Conservation (phyloP, 2,888 invertebrate genomes). For the Pyrgus malvae region DNA sequence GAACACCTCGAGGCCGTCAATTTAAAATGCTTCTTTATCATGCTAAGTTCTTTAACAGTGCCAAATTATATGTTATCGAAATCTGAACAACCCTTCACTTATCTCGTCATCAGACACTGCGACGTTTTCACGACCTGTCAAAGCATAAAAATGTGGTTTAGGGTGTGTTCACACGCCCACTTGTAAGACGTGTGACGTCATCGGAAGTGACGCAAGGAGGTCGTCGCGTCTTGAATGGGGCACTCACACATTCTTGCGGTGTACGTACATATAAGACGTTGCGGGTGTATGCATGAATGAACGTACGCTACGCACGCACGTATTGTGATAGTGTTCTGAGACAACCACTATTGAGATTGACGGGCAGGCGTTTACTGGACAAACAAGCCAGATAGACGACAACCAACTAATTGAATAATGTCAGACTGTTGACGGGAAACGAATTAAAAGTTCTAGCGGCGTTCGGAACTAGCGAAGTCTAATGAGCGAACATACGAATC, state of each 20-base stretch:
- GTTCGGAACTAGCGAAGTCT: constrained; percentile 47
- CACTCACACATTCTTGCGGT: constrained; percentile 56
- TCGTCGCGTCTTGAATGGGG: constrained; percentile 66
- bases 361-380: constrained; percentile 52
- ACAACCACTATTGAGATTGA: constrained; percentile 63
- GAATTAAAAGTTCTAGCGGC: constrained; percentile 49
- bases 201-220: constrained; percentile 72
- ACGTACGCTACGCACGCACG: constrained; percentile 58
- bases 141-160: constrained; percentile 54
- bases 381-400: constrained; percentile 55
- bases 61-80: constrained; percentile 53
- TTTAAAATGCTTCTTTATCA: constrained; percentile 35
- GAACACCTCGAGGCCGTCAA: background rate
- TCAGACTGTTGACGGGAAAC: constrained; percentile 53
- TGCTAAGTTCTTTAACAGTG: constrained; percentile 29
- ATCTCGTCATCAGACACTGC: constrained; percentile 48
- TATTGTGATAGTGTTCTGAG: constrained; percentile 52
- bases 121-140: constrained; percentile 53
- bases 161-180: constrained; percentile 68
- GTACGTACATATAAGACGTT: constrained; percentile 33
- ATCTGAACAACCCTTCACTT: constrained; percentile 57
- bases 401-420: constrained; percentile 63
- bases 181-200: constrained; percentile 70
- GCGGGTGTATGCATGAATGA: constrained; percentile 60
- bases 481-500: constrained; percentile 52